A percentile compares a stretch with the other conserved stretches of the same genome.
Conservation (phyloP, 2,888 invertebrate species). For the Rhagonycha lutea region DNA sequence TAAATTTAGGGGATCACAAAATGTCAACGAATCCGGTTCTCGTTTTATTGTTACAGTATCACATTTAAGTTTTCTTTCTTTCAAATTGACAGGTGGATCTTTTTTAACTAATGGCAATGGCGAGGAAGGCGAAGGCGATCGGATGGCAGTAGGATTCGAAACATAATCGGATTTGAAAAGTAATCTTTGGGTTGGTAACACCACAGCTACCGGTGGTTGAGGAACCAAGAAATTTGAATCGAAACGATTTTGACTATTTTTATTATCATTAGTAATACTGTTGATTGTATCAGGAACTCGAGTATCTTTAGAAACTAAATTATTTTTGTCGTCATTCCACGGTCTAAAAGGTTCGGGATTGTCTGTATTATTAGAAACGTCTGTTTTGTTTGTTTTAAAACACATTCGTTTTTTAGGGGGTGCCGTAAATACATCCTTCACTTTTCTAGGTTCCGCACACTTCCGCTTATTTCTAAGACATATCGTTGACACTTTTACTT, state of each 20-base stretch:
- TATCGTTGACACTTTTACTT: constrained; percentile 65
- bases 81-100: constrained; percentile 25
- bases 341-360: constrained; percentile 62
- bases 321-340: constrained; percentile 59
- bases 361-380: constrained; percentile 20
- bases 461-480: constrained; percentile 69
- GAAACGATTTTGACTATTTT: not conserved
- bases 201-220: not conserved
- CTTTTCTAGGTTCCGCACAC: constrained; percentile 67
- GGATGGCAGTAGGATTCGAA: constrained; percentile 28
- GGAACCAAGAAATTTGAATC: constrained; percentile 19
- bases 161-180: constrained; percentile 11
- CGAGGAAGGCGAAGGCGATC: constrained; percentile 46
- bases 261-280: not conserved
- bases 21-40: constrained; percentile 32
- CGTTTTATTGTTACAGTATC: constrained; percentile 15
- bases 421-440: constrained; percentile 57
- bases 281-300: constrained; percentile 11
- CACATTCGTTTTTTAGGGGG: constrained; percentile 76
- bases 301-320: constrained; percentile 3
- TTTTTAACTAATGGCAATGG: constrained; percentile 11
- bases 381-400: constrained; percentile 53
- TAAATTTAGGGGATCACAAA: constrained; percentile 42
- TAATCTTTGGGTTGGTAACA: not conserved
- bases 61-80: constrained; percentile 14